A percentile compares a stretch with the other conserved stretches of the same genome.
Evolutionary conservation across 2,113 vertebrate genomes (phyloP).

Genomic region (Corythornis madagascariensis): DNA sequence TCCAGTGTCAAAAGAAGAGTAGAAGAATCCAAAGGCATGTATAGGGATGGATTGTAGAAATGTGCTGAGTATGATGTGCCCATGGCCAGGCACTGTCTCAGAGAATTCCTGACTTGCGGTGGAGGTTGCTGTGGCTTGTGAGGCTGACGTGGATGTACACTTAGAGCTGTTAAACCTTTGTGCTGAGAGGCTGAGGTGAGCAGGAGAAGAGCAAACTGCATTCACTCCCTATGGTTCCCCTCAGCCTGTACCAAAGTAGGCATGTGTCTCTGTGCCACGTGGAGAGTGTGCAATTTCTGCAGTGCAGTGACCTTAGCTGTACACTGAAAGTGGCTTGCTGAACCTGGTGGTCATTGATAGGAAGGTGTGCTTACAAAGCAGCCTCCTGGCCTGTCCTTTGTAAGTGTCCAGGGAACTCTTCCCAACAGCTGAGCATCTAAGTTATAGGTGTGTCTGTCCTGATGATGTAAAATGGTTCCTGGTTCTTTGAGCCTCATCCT

Average conservation of each 20-base stretch:
- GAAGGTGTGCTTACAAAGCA: not conserved
- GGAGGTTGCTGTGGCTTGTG: not conserved
- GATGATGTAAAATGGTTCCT: not conserved
- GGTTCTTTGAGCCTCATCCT: not conserved
- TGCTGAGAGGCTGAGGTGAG: not conserved
- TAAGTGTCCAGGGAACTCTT: not conserved
- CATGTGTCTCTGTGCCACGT: not conserved
- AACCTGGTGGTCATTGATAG: not conserved
- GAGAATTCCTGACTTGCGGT: too few species aligned
- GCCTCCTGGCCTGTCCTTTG: not conserved
- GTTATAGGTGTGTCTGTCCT: not conserved
- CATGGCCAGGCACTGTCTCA: not conserved
- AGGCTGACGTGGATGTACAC: rapidly evolving
- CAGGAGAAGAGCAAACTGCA: not conserved
- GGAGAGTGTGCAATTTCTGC: not conserved
- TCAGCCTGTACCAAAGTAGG: not conserved
- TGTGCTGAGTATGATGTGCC: not conserved
- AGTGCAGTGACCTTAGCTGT: not conserved
- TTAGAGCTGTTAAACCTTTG: not conserved
- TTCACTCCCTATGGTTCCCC: not conserved
- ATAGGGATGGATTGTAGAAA: not conserved
- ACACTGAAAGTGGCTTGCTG: not conserved
- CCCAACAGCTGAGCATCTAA: not conserved
- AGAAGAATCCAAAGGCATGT: not conserved
- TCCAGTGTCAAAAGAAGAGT: not conserved